A percentile compares a stretch with the other conserved stretches of the same genome.
Conservation (phyloP, 23 tunicate genomes). For the Styela clava region DNA sequence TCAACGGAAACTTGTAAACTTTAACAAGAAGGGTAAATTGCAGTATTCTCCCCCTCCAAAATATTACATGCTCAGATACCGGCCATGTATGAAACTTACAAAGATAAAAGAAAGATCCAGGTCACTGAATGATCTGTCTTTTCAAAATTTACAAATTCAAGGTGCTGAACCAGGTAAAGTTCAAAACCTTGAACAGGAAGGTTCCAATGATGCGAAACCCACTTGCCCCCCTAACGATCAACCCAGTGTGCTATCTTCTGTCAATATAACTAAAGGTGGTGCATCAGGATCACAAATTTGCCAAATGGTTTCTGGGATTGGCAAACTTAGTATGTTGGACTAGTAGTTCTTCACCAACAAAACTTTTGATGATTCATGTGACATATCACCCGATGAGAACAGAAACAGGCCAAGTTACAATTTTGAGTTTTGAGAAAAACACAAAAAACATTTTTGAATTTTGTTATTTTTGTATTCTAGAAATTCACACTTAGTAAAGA, state of each 20-base stretch:
- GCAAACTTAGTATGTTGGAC: background rate
- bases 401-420: no score
- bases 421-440: no score
- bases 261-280: background rate
- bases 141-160: background rate
- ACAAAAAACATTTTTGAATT: no score
- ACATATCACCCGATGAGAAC: no score
- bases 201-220: background rate
- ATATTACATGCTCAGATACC: background rate
- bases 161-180: background rate
- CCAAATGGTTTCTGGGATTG: background rate
- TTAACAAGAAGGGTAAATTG: background rate
- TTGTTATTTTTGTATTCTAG: no score
- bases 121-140: conserved; percentile 3
- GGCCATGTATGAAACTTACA: background rate
- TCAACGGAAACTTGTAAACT: background rate
- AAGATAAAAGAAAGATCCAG: conserved; percentile 10
- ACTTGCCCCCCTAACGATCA: background rate
- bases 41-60: conserved; percentile 17
- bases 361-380: no score
- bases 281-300: background rate
- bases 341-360: no score
- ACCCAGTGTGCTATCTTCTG: background rate
- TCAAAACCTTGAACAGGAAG: background rate
- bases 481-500: no score